phyloP scores from a whole-genome alignment of 2,113 vertebrate genomes.

The Ammodytes dubius region DNA sequence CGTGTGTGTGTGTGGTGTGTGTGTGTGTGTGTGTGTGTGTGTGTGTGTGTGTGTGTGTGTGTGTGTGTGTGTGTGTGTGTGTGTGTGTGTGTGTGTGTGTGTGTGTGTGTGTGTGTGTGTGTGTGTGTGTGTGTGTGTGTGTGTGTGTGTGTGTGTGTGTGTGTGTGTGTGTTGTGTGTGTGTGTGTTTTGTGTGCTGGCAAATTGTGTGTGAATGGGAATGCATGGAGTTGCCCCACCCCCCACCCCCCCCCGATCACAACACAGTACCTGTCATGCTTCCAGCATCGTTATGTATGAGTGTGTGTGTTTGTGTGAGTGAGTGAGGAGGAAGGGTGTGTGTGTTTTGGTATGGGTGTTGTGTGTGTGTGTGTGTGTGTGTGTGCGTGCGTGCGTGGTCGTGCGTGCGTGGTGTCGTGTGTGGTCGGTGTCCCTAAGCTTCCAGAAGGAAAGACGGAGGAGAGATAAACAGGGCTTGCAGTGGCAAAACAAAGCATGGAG shows the following conservation, averaged over 20 bases:
- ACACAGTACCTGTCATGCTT: conserved; percentile 40
- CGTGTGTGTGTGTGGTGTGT: conserved; percentile 25
- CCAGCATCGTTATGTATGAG: conserved; percentile 1
- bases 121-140: conserved; percentile 15
- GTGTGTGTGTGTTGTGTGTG: conserved; percentile 39
- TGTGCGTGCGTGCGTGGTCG: background rate
- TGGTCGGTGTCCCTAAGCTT: conserved; percentile 9
- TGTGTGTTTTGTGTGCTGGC: conserved; percentile 25
- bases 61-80: too few relatives aligned
- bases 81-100: too few relatives aligned
- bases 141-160: too few relatives aligned
- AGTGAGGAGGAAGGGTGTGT: background rate
- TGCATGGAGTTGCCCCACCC: conserved; percentile 41
- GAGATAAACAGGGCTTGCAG: conserved; percentile 10
- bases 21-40: too few relatives aligned
- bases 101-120: too few relatives aligned
- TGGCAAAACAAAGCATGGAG: conserved; percentile 32
- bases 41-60: too few relatives aligned
- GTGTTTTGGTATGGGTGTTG: conserved; percentile 19
- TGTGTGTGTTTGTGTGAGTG: background rate
- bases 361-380: conserved; percentile 18
- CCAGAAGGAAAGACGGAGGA: conserved; percentile 16
- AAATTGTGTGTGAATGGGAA: conserved; percentile 43
- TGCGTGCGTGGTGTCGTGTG: conserved; percentile 16
- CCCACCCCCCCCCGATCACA: conserved; percentile 10